Evolutionary conservation across 2,113 vertebrate species (phyloP).

Genomic region (Neopipo cinnamomea): DNA sequence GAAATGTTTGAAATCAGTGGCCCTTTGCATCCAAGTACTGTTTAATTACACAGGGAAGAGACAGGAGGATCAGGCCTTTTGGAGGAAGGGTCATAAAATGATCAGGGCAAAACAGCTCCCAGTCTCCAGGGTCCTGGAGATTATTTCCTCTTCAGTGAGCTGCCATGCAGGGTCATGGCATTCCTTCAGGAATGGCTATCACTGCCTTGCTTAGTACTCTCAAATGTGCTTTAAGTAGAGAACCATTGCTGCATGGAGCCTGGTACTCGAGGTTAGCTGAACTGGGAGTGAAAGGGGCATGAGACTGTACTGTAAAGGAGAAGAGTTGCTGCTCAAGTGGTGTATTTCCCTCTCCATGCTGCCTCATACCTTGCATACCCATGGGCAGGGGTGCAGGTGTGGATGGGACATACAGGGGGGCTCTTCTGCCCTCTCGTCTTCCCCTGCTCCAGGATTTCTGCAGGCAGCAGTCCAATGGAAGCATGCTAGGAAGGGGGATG

Average conservation of each 20-base stretch:
- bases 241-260: background rate
- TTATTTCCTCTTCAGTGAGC: background rate
- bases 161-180: background rate
- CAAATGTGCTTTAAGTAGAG: background rate
- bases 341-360: background rate
- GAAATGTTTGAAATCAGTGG: background rate
- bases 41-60: background rate
- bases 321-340: rapidly evolving
- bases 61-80: background rate
- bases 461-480: background rate
- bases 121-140: background rate
- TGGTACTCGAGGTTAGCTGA: background rate
- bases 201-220: background rate
- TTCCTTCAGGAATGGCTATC: background rate
- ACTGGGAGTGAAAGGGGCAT: background rate
- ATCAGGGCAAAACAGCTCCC: background rate
- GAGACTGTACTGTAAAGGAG: background rate
- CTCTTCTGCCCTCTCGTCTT: background rate
- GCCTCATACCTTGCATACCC: background rate
- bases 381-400: background rate
- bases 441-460: background rate
- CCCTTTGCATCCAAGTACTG: background rate
- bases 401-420: rapidly evolving
- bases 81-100: background rate
- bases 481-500: background rate